A percentile compares a stretch with the other conserved stretches of the same genome.
Evolutionary conservation across 1,140 invertebrate species (phyloP).

Genomic region (Drosophila sechellia): DNA sequence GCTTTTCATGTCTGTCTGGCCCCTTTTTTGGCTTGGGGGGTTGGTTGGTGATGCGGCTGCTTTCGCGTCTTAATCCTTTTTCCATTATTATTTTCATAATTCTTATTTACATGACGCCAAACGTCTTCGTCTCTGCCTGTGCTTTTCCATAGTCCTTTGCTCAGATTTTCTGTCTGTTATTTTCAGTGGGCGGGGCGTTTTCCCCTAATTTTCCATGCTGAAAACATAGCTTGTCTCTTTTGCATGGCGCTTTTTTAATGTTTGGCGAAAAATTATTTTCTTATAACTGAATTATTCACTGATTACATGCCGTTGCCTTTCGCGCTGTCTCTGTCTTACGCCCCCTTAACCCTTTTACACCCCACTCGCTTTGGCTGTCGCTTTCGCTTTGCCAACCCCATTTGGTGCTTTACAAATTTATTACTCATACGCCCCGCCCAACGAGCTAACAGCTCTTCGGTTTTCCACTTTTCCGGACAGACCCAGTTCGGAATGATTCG

Average conservation of each 20-base stretch:
- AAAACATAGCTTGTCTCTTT: conserved; percentile 49
- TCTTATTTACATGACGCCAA: conserved; percentile 84
- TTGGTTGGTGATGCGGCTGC: conserved; percentile 28
- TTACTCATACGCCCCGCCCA: conserved; percentile 63
- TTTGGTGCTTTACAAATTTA: conserved; percentile 58
- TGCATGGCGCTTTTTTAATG: conserved; percentile 63
- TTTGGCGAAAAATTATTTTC: conserved; percentile 81
- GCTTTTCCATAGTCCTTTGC: conserved; percentile 21
- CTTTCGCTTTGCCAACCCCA: conserved; percentile 60
- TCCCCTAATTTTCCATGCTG: conserved; percentile 17
- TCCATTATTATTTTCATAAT: conserved; percentile 85
- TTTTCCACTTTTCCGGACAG: conserved; percentile 47
- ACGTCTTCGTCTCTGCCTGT: conserved; percentile 50
- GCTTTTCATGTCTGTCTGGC: conserved; percentile 65
- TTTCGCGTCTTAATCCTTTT: conserved; percentile 83
- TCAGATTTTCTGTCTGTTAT: conserved; percentile 69
- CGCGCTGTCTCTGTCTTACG: conserved; percentile 14
- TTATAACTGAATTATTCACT: conserved; percentile 84
- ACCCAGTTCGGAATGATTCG: conserved; percentile 57
- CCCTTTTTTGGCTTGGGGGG: conserved; percentile 2
- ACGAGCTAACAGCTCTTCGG: conserved; percentile 36
- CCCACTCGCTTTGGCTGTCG: conserved; percentile 20
- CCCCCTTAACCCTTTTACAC: conserved; percentile 7
- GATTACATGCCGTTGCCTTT: conserved; percentile 60
- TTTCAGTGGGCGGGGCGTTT: conserved; percentile 39